A percentile compares a stretch with the other conserved stretches of the same genome.
These are phyloP conservation scores for Agrotis segetum DNA, from an alignment of 2,888 invertebrate species.

Conservation along the genomic window DNA sequence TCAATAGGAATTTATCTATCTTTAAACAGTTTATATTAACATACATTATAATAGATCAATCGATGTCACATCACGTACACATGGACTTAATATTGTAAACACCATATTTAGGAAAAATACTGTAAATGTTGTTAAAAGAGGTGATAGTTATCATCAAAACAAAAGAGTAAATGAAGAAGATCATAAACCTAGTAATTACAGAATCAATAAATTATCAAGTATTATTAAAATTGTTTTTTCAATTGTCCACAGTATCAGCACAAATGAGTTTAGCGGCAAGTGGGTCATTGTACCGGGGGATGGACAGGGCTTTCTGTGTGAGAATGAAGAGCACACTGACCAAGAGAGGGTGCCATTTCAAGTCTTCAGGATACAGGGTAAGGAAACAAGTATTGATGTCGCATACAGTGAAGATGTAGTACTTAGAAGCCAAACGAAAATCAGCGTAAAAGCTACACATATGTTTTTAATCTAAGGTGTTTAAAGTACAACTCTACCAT, in stretches of 20 bases:
- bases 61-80: not conserved
- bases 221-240: not conserved
- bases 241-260: constrained; percentile 93
- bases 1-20: constrained; percentile 21
- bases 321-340: constrained; percentile 99
- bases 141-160: not conserved
- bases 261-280: constrained; percentile 95
- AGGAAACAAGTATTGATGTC: constrained; percentile 75
- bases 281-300: constrained; percentile 94
- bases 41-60: constrained; percentile 43
- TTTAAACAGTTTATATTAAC: constrained; percentile 37
- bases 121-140: not conserved
- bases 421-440: constrained; percentile 7
- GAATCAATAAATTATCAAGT: no score
- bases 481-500: constrained; percentile 9
- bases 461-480: not conserved
- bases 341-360: constrained; percentile 99
- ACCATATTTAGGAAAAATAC: constrained; percentile 18
- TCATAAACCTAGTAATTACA: not conserved
- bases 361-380: constrained; percentile 98
- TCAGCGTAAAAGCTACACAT: not conserved
- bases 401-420: constrained; percentile 42
- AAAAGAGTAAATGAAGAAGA: no score
- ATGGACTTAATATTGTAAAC: not conserved
- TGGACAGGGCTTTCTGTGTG: constrained; percentile 98